A percentile compares a stretch with the other conserved stretches of the same genome.
phyloP scores from a whole-genome alignment of 2,888 invertebrate species.

The Epinotia bilunana region DNA sequence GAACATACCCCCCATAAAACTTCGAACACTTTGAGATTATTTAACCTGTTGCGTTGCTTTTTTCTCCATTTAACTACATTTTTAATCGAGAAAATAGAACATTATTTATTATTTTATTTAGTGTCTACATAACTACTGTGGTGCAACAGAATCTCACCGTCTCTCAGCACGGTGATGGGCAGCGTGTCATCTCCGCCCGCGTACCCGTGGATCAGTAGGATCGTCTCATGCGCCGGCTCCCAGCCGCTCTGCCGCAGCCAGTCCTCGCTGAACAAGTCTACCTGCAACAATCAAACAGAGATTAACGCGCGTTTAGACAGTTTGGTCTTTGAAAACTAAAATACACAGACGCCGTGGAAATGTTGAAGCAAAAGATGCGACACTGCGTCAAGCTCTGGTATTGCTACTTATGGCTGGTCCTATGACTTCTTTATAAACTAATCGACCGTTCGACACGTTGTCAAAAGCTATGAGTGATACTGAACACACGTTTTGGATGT shows the following conservation, averaged over 20 bases:
- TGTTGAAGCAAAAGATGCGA: not conserved
- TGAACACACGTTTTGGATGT: not conserved
- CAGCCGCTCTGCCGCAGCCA: slow-evolving; percentile 90
- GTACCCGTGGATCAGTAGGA: slow-evolving; percentile 90
- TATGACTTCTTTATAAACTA: no score
- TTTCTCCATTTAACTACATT: no score
- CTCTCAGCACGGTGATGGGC: slow-evolving; percentile 89
- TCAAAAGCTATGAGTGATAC: no score
- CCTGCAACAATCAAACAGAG: slow-evolving; percentile 60
- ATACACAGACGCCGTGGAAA: not conserved
- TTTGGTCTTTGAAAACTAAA: no score
- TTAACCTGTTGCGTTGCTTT: no score
- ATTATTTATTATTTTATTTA: no score
- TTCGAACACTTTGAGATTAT: no score
- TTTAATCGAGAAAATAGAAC: no score
- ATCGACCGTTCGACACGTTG: not conserved
- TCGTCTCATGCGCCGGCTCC: slow-evolving; percentile 88
- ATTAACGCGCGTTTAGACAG: not conserved
- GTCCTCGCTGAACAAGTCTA: slow-evolving; percentile 86
- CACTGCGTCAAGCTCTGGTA: not conserved
- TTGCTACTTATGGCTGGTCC: no score
- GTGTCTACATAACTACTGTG: no score
- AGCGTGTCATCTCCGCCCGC: slow-evolving; percentile 90
- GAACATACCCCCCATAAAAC: no score
- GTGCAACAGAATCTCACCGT: slow-evolving; percentile 78